A percentile compares a stretch with the other conserved stretches of the same genome.
Conservation (phyloP, 1,140 invertebrate genomes). For the Theocolax elegans region DNA sequence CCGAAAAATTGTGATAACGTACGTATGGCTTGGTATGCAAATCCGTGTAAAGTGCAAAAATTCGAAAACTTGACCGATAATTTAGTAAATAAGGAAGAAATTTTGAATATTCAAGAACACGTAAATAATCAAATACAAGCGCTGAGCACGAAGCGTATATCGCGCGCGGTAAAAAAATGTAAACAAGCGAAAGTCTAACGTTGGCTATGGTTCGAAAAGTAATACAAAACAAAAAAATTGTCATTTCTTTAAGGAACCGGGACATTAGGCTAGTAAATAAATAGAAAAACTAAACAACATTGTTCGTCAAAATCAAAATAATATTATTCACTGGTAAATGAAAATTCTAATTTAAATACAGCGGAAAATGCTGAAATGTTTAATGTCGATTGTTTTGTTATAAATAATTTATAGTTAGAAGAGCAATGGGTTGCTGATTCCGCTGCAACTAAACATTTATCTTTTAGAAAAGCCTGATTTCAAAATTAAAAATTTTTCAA, state of each 20-base stretch:
- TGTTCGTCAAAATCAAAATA: slow-evolving; percentile 8
- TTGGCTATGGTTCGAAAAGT: not conserved
- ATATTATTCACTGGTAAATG: not conserved
- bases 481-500: not conserved
- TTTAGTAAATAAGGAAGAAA: slow-evolving; percentile 37
- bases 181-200: not conserved
- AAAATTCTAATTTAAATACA: not conserved
- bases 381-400: slow-evolving; percentile 4
- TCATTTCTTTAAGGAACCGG: slow-evolving; percentile 25
- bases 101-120: not conserved
- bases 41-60: slow-evolving; percentile 25
- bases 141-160: not conserved
- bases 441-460: too few species aligned
- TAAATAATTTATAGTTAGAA: not conserved
- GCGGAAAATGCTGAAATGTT: slow-evolving; percentile 10
- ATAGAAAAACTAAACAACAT: not conserved
- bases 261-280: slow-evolving; percentile 36
- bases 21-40: slow-evolving; percentile 40
- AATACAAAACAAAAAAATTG: slow-evolving; percentile 20
- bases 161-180: slow-evolving; percentile 3
- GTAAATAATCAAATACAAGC: not conserved
- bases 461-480: not conserved
- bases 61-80: slow-evolving; percentile 37
- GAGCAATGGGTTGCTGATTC: slow-evolving; percentile 5
- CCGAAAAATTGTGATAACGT: slow-evolving; percentile 38